Evolutionary conservation across 2,113 vertebrate genomes (phyloP), one percentile per base, ranked within the genome.

Genomic region (Arizona elegans): DNA sequence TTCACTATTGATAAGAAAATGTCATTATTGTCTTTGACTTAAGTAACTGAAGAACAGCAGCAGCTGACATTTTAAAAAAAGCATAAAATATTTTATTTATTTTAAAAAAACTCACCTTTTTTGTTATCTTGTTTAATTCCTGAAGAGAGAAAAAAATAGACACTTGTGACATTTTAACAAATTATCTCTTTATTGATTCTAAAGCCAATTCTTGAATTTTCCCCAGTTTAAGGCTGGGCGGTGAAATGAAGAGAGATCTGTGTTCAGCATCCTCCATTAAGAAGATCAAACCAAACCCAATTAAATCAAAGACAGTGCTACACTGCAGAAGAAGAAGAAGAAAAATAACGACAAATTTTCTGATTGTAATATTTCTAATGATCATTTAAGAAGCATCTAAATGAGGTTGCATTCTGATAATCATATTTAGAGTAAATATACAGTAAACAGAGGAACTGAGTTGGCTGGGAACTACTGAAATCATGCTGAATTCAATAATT

Each of bases 21-120:
- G 70, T 62, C 87, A 93, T 89, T 70, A 26, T 43, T 70, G 52
- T 89, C 90, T 89, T 89, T 93, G 55, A 62, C n/a, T 93, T 93
- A 81, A 53, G 8, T 89, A 91, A 85, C 24, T 89, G 87, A 33
- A 86, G 65, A 93, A 52, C 53, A 52, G 26, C 43, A 53, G 38
- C 10, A n/a, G 21, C 23, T 91, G 92, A 90, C 70, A 85, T 93
- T 91, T 91, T 85, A 6, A n/a, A 62, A 89, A 81, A 43, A 55
- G 87, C 53, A 87, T 70, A n/a, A 54, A 38, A n/a, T 24, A n/a
- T 38, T 23, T 56, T 56, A 6, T 92, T n/a, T 75, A 38, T 85
- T 43, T 12, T 9, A 5, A 85, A 75, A 53, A 29, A 15, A 13
- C 86, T 87, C 17, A 19, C 47, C 19, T 62, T 87, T 87, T 62